Conservation (phyloP, 2,113 vertebrate genomes). For the Columbina picui region DNA sequence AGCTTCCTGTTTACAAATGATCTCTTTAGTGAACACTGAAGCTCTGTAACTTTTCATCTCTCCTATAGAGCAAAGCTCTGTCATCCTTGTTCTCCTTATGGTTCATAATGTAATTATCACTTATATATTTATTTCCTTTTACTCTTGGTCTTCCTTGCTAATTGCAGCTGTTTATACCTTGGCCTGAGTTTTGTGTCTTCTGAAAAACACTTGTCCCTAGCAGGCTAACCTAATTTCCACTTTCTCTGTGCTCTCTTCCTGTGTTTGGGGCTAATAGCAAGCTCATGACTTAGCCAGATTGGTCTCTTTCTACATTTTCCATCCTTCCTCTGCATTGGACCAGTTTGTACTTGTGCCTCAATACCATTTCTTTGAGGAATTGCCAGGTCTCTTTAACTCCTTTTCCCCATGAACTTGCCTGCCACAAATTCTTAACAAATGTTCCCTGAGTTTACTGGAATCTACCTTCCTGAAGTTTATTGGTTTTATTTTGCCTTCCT, state of each 20-base stretch:
- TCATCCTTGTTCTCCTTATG: background rate
- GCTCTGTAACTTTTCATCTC: background rate
- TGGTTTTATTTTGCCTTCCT: constrained; percentile 17
- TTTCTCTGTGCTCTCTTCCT: constrained; percentile 56
- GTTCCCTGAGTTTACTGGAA: constrained; percentile 7
- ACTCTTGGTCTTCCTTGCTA: background rate
- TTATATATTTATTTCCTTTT: background rate
- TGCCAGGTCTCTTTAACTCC: constrained; percentile 45
- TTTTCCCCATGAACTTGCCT: constrained; percentile 22
- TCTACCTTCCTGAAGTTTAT: background rate
- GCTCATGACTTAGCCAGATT: constrained; percentile 18
- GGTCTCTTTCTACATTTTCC: constrained; percentile 40
- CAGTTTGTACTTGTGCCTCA: constrained; percentile 57
- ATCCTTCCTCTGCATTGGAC: constrained; percentile 53
- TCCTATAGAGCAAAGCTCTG: background rate
- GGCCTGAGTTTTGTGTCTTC: background rate
- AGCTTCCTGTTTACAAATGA: background rate
- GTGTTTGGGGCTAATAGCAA: constrained; percentile 52
- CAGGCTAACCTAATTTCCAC: constrained; percentile 46
- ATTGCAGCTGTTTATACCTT: constrained; percentile 1
- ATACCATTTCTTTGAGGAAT: constrained; percentile 57
- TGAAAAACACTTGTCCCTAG: constrained; percentile 26
- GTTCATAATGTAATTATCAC: background rate
- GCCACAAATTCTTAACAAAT: constrained; percentile 37
- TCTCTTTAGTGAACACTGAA: background rate